Percentiles rank a stretch among this genome's conserved stretches.
Evolutionary conservation across 2,888 invertebrate genomes (phyloP).

Genomic region (Aromia moschata): DNA sequence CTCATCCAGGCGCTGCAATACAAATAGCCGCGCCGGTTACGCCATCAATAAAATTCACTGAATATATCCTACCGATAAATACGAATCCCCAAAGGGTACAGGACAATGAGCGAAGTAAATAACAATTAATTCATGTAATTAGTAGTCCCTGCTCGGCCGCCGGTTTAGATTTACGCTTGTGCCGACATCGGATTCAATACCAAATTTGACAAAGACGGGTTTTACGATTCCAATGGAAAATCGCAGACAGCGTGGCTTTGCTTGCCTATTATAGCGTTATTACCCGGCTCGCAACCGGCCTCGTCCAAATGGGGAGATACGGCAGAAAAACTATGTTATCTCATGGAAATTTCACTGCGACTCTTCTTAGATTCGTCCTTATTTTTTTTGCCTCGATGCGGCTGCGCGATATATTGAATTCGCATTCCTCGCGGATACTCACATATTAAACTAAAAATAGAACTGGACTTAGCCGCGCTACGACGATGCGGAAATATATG

Average conservation of each 20-base stretch:
- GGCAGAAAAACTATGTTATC: slow-evolving; percentile 59
- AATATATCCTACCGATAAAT: slow-evolving; percentile 46
- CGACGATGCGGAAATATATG: slow-evolving; percentile 42
- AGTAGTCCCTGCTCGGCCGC: slow-evolving; percentile 58
- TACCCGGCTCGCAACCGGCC: slow-evolving; percentile 51
- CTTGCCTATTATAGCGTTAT: slow-evolving; percentile 63
- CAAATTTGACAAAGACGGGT: slow-evolving; percentile 63
- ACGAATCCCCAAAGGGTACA: slow-evolving; percentile 43
- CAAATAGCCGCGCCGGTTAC: slow-evolving; percentile 22
- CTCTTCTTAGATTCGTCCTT: slow-evolving; percentile 45
- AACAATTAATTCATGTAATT: slow-evolving; percentile 63
- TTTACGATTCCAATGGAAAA: slow-evolving; percentile 60
- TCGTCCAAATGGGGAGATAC: slow-evolving; percentile 58
- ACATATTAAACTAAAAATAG: slow-evolving; percentile 34
- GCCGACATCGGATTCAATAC: slow-evolving; percentile 59
- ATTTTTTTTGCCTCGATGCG: slow-evolving; percentile 40
- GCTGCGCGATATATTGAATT: slow-evolving; percentile 45
- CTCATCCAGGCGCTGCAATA: slow-evolving; percentile 10
- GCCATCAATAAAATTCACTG: slow-evolving; percentile 45
- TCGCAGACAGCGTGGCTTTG: slow-evolving; percentile 63
- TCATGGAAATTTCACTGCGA: slow-evolving; percentile 59
- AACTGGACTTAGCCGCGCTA: slow-evolving; percentile 31
- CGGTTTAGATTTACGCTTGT: slow-evolving; percentile 60
- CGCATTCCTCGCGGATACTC: slow-evolving; percentile 40
- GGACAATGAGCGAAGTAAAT: slow-evolving; percentile 51